Evolutionary conservation across 2,797 vertebrate genomes (phyloP), one percentile per base, ranked within the genome.

Genomic region (Eutrigla gurnardus): DNA sequence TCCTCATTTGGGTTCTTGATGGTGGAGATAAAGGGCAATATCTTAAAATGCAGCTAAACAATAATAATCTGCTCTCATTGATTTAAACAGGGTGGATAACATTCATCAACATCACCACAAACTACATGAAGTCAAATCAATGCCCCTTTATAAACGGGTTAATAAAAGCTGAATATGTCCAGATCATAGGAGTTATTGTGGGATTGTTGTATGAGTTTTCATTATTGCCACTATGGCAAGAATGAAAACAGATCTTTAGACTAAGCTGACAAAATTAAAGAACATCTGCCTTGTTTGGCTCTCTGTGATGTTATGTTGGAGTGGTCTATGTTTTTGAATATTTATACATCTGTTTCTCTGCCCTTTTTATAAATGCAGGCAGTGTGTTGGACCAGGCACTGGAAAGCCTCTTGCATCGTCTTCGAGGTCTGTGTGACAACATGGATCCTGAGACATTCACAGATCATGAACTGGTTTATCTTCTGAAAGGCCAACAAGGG

Each of bases 401-500:
- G 77, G 98, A 99, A 77, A 98, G 97, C 88, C 95, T 99, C 2
- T 89, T 97, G 70, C 97, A 99, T 86, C 96, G 98, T 1, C 96
- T 99, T 58, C 95, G 97, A 59, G 98, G 98, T 65, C 92, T 99
- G 10, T 99, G 97, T 69, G 98, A 99, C 92, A 99, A 98, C 93
- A 97, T 99, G 95, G 97, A 99, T 84, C 96, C 97, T 0, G 97
- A 99, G 92, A 96, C 93, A 6, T 99, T 99, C 46, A 91, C 96
- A 3, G 98, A 99, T 81, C 97, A 99, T 9, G 98, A 99, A 87
- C 95, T 98, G 92, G 97, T 99, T 55, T 99, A 98, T 83, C 96
- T 99, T 47, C 94, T 99, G 68, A 99, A 98, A 89, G 97, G 97
- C 75, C 98, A 98, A 86, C 98, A 99, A 80, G 98, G 98, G 65